Base-by-base conservation (phyloP, 2,888 invertebrate species). In the Aphodius granarius region DNA sequence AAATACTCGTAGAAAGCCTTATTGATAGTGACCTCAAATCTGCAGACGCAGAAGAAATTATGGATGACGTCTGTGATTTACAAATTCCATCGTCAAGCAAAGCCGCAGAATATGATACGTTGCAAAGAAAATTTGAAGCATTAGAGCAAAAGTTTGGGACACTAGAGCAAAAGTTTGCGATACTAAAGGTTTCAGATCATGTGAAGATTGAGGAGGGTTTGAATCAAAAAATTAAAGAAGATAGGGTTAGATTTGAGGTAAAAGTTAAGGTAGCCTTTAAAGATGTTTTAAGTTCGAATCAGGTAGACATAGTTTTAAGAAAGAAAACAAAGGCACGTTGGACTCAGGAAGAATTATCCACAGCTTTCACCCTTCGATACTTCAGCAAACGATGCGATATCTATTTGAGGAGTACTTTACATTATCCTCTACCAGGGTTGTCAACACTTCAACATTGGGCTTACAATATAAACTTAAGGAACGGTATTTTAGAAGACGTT, bases 401-500 rank as follows among this genome's bases (percentile, higher is more conserved):
- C 18, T 81, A 78, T 76, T 71, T 81, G 64, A 74, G 77, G 68
- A 20, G 78, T 13, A 79, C 17, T 18, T 75, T 78, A 21, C 74
- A 79, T 15, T 81, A 80, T 78, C 81, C 81, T n/a, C 63, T 81
- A 66, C 81, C 82, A 65, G 76, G 70, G 21, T 22, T 78, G 16
- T 76, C 77, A n/a, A 73, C 81, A 19, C 74, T 82, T 16, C 77
- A 77, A 78, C 73, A 71, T 73, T 83, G 81, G 81, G 80, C 80
- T 6, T 66, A 78, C n/a, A 80, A 78, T 66, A 65, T 82, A 16
- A 78, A 79, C 65, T 19, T 82, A 18, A 70, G 70, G 64, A 22
- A 77, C 64, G 81, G 81, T 9, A 72, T 81, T 13, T 19, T 71
- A 62, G 17, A 71, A 43, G 71, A 71, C 16, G 63, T 71, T 23